phyloP scores from a whole-genome alignment of 92 coral and sea anemone genomes.

The Phymanthus crucifer region DNA sequence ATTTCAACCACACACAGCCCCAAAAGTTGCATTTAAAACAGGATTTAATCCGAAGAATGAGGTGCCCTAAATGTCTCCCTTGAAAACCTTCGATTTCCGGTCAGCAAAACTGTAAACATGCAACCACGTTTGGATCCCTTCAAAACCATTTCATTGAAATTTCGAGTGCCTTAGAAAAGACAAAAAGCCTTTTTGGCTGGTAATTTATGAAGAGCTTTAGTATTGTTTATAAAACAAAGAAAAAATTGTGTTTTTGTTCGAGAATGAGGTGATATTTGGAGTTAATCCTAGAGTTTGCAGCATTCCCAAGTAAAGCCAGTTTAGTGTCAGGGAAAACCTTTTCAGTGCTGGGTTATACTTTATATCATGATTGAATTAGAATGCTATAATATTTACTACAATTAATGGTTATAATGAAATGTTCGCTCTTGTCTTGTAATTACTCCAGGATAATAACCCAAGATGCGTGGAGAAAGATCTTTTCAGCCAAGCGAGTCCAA shows the following conservation, averaged over 20 bases:
- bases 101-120: neutral
- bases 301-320: neutral
- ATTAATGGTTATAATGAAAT: neutral
- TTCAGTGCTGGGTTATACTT: neutral
- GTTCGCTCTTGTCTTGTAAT: neutral
- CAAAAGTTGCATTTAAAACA: neutral
- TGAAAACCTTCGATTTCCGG: neutral
- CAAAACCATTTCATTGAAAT: conserved; percentile 1
- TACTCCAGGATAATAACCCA: conserved; percentile 6
- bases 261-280: neutral
- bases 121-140: conserved; percentile 1
- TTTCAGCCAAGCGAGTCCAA: conserved; percentile 1
- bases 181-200: conserved; percentile 15
- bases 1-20: conserved; percentile 1
- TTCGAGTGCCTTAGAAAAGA: neutral
- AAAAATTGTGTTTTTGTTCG: conserved; percentile 7
- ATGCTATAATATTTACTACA: neutral
- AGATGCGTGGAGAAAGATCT: conserved; percentile 18
- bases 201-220: conserved; percentile 12
- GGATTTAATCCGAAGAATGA: neutral
- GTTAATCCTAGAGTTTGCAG: neutral
- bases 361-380: neutral
- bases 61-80: neutral
- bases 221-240: conserved; percentile 28
- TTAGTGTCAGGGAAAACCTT: conserved; percentile 6